These are phyloP conservation scores for Periophthalmus magnuspinnatus DNA, from an alignment of 2,797 vertebrate species.

Conservation along the genomic window DNA sequence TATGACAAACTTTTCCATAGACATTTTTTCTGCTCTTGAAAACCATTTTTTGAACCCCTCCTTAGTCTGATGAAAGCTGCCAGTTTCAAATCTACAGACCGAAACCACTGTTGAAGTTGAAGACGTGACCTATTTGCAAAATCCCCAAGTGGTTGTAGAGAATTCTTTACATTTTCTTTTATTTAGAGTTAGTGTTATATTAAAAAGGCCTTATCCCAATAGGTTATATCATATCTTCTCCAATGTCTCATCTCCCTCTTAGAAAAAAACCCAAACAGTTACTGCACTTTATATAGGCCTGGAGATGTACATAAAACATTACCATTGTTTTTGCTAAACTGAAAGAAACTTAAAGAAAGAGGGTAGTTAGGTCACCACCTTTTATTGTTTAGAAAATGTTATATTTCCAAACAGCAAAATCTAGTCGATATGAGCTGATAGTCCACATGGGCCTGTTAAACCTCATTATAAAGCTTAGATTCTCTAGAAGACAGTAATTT, in stretches of 20 bases:
- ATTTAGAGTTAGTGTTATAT: not conserved
- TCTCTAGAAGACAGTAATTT: no score
- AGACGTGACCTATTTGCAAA: not conserved
- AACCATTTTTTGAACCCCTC: not conserved
- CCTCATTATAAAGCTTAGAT: no score
- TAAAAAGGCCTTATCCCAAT: not conserved
- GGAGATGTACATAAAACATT: no score
- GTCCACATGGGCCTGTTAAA: no score
- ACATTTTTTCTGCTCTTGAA: not conserved
- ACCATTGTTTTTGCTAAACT: no score
- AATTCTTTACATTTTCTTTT: not conserved
- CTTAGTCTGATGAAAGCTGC: not conserved
- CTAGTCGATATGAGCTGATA: no score
- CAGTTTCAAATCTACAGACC: not conserved
- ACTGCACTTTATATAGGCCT: no score
- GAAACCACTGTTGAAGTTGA: not conserved
- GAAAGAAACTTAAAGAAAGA: no score
- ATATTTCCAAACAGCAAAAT: no score
- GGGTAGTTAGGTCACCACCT: no score
- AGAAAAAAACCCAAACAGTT: no score
- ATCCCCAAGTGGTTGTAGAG: not conserved
- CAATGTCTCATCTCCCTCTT: not conserved
- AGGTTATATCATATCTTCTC: not conserved
- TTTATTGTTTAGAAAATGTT: no score
- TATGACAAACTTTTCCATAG: not conserved